phyloP scores from a whole-genome alignment of 2,113 vertebrate species.

The Centrocercus urophasianus region DNA sequence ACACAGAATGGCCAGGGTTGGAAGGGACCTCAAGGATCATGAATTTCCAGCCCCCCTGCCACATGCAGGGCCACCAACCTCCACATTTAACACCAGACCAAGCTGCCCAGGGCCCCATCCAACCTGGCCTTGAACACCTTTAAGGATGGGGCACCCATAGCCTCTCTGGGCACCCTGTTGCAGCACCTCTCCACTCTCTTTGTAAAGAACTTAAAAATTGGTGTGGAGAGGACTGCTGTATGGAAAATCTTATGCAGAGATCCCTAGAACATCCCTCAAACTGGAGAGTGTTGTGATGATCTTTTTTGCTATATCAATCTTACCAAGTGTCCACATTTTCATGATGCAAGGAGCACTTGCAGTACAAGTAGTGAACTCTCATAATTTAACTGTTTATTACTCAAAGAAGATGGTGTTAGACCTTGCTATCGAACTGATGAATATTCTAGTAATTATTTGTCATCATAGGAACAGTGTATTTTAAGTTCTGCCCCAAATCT shows the following conservation, averaged over 20 bases:
- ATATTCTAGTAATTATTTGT: not conserved
- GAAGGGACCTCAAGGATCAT: too few relatives aligned
- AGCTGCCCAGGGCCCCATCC: too few relatives aligned
- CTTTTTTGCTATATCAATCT: not conserved
- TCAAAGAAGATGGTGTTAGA: not conserved
- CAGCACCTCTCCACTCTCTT: too few relatives aligned
- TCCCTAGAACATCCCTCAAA: not conserved
- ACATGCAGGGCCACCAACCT: too few relatives aligned
- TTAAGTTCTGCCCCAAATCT: not conserved
- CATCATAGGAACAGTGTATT: not conserved
- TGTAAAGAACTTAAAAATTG: too few relatives aligned
- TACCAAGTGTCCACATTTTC: not conserved
- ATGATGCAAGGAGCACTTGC: not conserved
- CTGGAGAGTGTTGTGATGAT: not conserved
- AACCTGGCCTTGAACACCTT: too few relatives aligned
- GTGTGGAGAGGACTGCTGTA: not conserved
- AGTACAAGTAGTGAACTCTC: not conserved
- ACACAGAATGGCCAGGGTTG: too few relatives aligned
- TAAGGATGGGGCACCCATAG: too few relatives aligned
- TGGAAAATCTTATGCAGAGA: not conserved
- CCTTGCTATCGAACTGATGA: not conserved
- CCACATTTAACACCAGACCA: too few relatives aligned
- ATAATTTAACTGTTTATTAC: fast-evolving
- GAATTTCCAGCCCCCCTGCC: too few relatives aligned
- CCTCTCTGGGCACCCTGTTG: too few relatives aligned